Percentiles rank a stretch among this genome's conserved stretches.
These are phyloP conservation scores for Masticophis lateralis DNA, from an alignment of 2,797 vertebrate species.

Conservation along the genomic window DNA sequence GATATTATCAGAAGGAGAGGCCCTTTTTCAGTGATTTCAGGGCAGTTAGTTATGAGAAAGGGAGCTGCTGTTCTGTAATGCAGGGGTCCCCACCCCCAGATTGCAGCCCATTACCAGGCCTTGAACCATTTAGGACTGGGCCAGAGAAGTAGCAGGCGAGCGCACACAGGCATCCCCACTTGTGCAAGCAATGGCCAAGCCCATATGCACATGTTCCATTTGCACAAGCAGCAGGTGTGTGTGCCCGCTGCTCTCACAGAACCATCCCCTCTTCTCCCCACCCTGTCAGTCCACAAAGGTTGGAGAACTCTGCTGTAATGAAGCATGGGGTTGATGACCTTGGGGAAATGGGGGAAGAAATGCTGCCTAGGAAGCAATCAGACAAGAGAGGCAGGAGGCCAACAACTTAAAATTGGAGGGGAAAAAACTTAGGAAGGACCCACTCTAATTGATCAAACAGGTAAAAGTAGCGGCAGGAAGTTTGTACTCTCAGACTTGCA, in stretches of 20 bases:
- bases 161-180: rapidly evolving
- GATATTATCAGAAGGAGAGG: not conserved
- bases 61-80: not conserved
- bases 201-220: not conserved
- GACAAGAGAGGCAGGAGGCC: not conserved
- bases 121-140: not conserved
- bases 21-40: not conserved
- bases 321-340: not conserved
- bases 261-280: too few species aligned
- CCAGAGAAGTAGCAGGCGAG: not conserved
- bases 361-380: not conserved
- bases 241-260: not conserved
- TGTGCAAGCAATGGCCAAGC: not conserved
- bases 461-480: not conserved
- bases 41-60: not conserved
- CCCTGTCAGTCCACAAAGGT: not conserved
- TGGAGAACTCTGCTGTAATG: not conserved
- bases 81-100: not conserved
- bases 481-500: not conserved
- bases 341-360: not conserved
- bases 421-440: not conserved
- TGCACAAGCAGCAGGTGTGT: not conserved
- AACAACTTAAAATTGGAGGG: not conserved
- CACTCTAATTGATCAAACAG: not conserved
- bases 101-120: not conserved